Conservation (phyloP, 64 coral and sea anemone genomes). For the Cladopsammia gracilis region DNA sequence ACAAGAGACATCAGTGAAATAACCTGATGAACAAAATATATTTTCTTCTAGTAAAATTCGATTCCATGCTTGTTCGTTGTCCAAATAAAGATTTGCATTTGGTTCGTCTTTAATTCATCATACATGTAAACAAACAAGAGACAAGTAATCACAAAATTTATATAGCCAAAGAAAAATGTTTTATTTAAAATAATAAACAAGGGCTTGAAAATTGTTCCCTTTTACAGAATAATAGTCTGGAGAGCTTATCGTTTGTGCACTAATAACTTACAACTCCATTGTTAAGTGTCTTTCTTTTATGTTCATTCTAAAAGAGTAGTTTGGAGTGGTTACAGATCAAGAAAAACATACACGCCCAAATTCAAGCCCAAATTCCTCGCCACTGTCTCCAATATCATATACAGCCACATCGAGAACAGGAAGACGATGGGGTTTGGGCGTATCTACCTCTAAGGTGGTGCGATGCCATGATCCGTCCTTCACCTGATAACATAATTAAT, state of each 20-base stretch:
- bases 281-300: not conserved
- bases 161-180: not conserved
- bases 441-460: slow-evolving; percentile 66
- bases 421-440: slow-evolving; percentile 67
- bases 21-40: too few relatives aligned
- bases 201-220: not conserved
- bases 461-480: slow-evolving; percentile 84
- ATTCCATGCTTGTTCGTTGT: too few relatives aligned
- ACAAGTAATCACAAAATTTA: not conserved
- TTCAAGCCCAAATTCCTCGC: slow-evolving; percentile 81
- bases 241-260: not conserved
- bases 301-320: not conserved
- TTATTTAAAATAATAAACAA: not conserved
- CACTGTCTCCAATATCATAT: slow-evolving; percentile 72
- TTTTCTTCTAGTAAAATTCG: too few relatives aligned
- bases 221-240: too few relatives aligned
- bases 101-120: not conserved
- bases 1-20: too few relatives aligned
- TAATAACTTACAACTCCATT: slow-evolving; percentile 27
- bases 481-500: slow-evolving; percentile 15
- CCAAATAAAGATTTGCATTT: too few relatives aligned
- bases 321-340: slow-evolving; percentile 12
- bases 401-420: slow-evolving; percentile 75
- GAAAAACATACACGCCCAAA: slow-evolving; percentile 86
- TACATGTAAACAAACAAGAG: not conserved